phyloP scores from a whole-genome alignment of 2,113 vertebrate species.

The Cynocephalus volans region DNA sequence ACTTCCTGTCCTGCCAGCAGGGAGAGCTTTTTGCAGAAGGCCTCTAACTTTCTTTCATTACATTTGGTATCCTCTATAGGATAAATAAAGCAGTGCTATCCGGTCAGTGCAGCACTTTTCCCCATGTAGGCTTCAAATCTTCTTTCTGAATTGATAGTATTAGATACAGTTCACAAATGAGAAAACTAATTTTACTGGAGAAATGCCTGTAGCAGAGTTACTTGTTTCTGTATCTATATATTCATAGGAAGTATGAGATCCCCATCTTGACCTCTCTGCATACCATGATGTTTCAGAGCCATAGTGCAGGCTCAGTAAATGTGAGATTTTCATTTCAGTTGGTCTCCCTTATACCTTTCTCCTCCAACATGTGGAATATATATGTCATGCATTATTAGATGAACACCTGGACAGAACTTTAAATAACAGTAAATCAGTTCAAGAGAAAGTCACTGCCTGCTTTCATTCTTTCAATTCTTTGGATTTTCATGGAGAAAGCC shows the following conservation, averaged over 20 bases:
- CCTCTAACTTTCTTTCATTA: not conserved
- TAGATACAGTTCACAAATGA: conserved; percentile 19
- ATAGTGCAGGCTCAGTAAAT: not conserved
- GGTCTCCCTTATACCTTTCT: not conserved
- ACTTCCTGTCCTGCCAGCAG: not conserved
- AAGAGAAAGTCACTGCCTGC: not conserved
- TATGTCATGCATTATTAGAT: not conserved
- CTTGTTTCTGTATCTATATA: not conserved
- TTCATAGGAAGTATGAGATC: not conserved
- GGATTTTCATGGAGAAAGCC: not conserved
- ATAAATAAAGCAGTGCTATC: not conserved
- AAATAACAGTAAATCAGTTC: not conserved
- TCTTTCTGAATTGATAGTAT: not conserved
- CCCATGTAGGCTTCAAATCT: not conserved
- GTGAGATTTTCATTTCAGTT: not conserved
- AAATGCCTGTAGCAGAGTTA: not conserved
- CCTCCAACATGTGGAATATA: not conserved
- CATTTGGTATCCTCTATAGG: not conserved
- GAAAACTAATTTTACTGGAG: not conserved
- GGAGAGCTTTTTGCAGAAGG: not conserved
- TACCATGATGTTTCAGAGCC: not conserved
- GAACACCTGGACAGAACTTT: not conserved
- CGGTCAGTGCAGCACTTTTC: not conserved
- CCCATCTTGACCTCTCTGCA: not conserved
- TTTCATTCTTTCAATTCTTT: conserved; percentile 23